A percentile compares a stretch with the other conserved stretches of the same genome.
Evolutionary conservation across 2,888 invertebrate species (phyloP).

Genomic region (Metacarcinus magister): DNA sequence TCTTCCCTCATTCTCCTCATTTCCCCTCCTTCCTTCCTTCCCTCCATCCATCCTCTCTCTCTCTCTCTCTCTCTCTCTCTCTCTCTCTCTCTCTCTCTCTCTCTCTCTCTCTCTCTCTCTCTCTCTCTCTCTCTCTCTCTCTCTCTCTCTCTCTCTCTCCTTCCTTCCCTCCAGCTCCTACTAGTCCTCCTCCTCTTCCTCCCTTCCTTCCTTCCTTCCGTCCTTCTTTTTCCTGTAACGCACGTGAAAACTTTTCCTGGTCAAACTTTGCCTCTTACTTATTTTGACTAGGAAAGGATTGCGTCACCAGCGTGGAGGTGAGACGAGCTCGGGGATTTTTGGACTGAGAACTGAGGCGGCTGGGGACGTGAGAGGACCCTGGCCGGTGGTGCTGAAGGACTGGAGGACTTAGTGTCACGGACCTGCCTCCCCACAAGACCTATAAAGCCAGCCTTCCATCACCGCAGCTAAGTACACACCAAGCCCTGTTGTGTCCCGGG

Average conservation of each 20-base stretch:
- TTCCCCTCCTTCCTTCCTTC: background rate
- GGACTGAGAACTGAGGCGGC: conserved; percentile 11
- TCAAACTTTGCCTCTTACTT: conserved; percentile 12
- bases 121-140: too few relatives aligned
- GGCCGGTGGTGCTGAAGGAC: background rate
- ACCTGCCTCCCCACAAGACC: background rate
- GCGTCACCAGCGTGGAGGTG: background rate
- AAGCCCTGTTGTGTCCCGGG: background rate
- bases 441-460: background rate
- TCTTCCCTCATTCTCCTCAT: background rate
- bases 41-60: background rate
- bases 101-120: too few relatives aligned
- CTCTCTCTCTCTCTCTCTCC: background rate
- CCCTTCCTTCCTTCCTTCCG: background rate
- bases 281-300: background rate
- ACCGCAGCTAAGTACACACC: background rate
- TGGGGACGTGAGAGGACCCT: background rate
- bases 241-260: background rate
- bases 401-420: background rate
- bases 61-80: too few relatives aligned
- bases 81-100: too few relatives aligned
- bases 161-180: background rate
- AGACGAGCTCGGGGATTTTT: background rate
- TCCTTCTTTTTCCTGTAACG: background rate
- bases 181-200: background rate